Evolutionary conservation across 2,797 vertebrate genomes (phyloP).

Genomic region (Oryzias dopingdopingensis): DNA sequence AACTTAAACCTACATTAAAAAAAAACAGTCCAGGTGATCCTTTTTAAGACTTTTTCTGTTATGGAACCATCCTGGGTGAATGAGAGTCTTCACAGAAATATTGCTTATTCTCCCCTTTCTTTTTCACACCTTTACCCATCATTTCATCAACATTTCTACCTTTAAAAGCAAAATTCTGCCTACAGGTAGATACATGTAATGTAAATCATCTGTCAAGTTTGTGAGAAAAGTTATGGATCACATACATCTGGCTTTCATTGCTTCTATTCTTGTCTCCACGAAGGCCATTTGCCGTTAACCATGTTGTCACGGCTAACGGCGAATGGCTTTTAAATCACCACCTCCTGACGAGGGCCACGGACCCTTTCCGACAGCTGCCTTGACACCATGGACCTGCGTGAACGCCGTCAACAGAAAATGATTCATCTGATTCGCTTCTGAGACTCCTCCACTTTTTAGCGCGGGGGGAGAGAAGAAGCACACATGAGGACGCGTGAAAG

Average conservation of each 20-base stretch:
- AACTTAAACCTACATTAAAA: no score
- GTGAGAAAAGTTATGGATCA: constrained; percentile 43
- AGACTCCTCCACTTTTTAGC: constrained; percentile 7
- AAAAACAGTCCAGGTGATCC: no score
- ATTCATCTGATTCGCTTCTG: constrained; percentile 44
- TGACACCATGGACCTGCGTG: constrained; percentile 51
- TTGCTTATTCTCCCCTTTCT: no score
- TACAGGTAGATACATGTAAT: no score
- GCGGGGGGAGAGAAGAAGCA: neutral
- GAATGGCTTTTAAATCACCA: constrained; percentile 49
- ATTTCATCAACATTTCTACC: no score
- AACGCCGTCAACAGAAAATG: constrained; percentile 47
- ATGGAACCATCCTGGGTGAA: no score
- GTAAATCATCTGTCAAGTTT: no score
- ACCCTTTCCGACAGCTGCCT: constrained; percentile 53
- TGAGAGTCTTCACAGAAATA: no score
- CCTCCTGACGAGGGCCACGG: constrained; percentile 27
- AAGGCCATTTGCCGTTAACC: constrained; percentile 34
- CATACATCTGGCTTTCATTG: constrained; percentile 25
- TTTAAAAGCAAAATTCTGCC: no score
- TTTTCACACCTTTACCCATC: no score
- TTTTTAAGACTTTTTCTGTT: no score
- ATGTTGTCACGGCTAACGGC: constrained; percentile 29
- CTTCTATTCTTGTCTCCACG: constrained; percentile 40
- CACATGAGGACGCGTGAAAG: neutral